Evolutionary conservation across 2,888 invertebrate genomes (phyloP).

Genomic region (Hirtodrosophila duncani): DNA sequence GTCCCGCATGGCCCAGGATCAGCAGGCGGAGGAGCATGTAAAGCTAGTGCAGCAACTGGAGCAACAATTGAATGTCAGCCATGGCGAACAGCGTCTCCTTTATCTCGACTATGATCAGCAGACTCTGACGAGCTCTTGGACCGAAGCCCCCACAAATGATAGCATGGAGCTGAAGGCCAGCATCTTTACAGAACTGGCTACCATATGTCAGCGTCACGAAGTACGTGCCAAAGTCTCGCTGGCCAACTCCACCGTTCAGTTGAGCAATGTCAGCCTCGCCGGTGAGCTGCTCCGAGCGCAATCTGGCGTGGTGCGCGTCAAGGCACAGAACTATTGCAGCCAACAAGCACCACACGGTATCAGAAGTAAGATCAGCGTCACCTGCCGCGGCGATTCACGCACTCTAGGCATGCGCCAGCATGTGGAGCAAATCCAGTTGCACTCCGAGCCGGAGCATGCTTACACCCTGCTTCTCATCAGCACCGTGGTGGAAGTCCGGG

Average conservation of each 20-base stretch:
- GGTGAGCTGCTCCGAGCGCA: slow-evolving; percentile 29
- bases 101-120: slow-evolving; percentile 67
- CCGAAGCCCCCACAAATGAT: slow-evolving; percentile 21
- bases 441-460: background rate
- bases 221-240: slow-evolving; percentile 47
- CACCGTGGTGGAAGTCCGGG: slow-evolving; percentile 66
- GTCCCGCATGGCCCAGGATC: background rate
- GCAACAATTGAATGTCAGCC: slow-evolving; percentile 16
- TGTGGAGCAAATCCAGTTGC: slow-evolving; percentile 42
- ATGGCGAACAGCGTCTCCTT: slow-evolving; percentile 36
- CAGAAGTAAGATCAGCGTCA: slow-evolving; percentile 60
- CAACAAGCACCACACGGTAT: slow-evolving; percentile 32
- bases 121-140: slow-evolving; percentile 39
- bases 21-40: background rate
- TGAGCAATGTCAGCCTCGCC: slow-evolving; percentile 40
- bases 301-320: slow-evolving; percentile 32
- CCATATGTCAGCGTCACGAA: slow-evolving; percentile 23
- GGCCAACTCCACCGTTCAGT: slow-evolving; percentile 38
- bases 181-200: slow-evolving; percentile 31
- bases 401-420: slow-evolving; percentile 60
- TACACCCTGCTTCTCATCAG: slow-evolving; percentile 57
- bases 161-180: slow-evolving; percentile 24
- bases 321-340: slow-evolving; percentile 63
- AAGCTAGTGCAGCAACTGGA: slow-evolving; percentile 13
- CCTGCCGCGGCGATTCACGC: slow-evolving; percentile 43